Percentiles rank a stretch among this genome's conserved stretches.
These are phyloP conservation scores for Andrena chrysosceles DNA, from an alignment of 2,888 invertebrate species.

Conservation along the genomic window DNA sequence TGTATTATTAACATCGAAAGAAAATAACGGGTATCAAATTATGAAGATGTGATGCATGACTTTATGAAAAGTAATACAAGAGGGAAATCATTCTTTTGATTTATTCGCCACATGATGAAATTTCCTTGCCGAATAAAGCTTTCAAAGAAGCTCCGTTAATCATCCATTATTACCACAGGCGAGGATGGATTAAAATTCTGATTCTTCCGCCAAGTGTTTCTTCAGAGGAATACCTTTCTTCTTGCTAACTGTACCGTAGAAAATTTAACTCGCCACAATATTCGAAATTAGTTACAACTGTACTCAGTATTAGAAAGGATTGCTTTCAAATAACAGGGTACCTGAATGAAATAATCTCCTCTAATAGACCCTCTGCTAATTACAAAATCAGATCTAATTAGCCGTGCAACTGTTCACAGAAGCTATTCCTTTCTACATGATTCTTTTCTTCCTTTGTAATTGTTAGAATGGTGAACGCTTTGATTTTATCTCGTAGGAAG, in stretches of 20 bases:
- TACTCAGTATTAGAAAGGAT: too few species aligned
- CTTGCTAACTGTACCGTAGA: background rate
- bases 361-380: too few species aligned
- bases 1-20: background rate
- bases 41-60: constrained; percentile 6
- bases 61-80: constrained; percentile 7
- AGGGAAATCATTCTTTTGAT: background rate
- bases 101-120: background rate
- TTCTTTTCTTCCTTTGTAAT: too few species aligned
- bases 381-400: too few species aligned
- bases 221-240: background rate
- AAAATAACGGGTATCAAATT: constrained; percentile 15
- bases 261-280: too few species aligned
- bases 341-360: too few species aligned
- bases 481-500: too few species aligned
- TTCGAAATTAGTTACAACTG: too few species aligned
- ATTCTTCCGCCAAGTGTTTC: background rate
- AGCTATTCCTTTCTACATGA: too few species aligned
- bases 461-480: too few species aligned
- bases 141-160: constrained; percentile 17
- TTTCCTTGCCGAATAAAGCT: background rate
- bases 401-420: too few species aligned
- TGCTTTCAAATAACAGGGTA: too few species aligned
- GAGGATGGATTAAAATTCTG: background rate
- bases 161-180: background rate